Conservation (phyloP, 2,113 vertebrate species). For the Meriones unguiculatus region DNA sequence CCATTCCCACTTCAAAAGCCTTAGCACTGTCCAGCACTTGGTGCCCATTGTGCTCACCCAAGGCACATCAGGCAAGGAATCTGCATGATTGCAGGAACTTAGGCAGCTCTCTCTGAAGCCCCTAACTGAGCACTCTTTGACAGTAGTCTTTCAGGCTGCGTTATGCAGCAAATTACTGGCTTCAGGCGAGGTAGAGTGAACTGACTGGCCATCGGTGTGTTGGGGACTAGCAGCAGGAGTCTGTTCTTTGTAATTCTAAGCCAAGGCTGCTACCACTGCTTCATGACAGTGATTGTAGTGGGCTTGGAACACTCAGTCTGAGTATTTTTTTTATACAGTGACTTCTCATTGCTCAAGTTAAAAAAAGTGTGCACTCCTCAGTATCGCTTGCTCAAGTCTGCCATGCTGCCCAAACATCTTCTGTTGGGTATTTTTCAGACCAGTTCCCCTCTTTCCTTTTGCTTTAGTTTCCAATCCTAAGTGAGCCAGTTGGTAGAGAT, state of each 20-base stretch:
- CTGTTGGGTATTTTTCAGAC: neutral
- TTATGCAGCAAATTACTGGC: neutral
- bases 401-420: neutral
- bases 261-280: neutral
- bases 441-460: neutral
- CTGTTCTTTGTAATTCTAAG: neutral
- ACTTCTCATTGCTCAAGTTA: neutral
- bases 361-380: neutral
- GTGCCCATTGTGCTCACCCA: neutral
- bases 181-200: neutral
- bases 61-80: neutral
- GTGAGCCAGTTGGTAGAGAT: neutral
- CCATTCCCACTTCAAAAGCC: no score
- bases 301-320: neutral
- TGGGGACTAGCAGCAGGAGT: neutral
- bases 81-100: neutral
- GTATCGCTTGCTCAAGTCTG: neutral
- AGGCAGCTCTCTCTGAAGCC: neutral
- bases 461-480: neutral
- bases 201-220: neutral
- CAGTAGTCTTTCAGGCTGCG: neutral
- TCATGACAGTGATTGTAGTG: neutral
- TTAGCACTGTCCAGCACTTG: neutral
- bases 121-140: neutral
- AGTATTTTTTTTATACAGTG: neutral